Base-by-base conservation (phyloP, 2,797 vertebrate species). In the Etheostoma nigrum region DNA sequence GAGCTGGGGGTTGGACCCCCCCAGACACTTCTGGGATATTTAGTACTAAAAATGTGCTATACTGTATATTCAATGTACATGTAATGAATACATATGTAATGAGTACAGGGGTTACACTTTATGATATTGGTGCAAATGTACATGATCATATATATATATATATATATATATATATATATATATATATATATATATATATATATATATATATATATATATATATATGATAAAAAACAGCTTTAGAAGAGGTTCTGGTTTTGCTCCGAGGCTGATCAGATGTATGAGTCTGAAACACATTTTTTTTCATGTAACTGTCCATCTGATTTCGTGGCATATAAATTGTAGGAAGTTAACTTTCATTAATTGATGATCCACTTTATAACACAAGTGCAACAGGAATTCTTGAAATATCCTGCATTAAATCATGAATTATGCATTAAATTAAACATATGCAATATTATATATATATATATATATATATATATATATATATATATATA, bases 341-440 rank as follows among this genome's bases (percentile, higher is more conserved):
- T 1, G 25, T 21, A 45, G 59, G 25, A 45, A 48, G 36, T 57
- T 21, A 42, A 30, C 18, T 27, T n/a, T 58, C 1, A 59, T 42
- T 69, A 45, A 67, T 10, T 63, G 5, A 68, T 64, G 19, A 71
- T 23, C 23, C 7, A 47, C n/a, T 57, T 57, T 8, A 47, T 44
- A 16, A 36, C 21, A 53, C 9, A 27, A 48, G 33, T 14, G 12
- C 21, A 42, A 45, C n/a, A 49, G 6, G 19, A 74, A 42, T 44
- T 63, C 16, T 48, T 66, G 30, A 63, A 36, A 12, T 1, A 14
- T 58, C 18, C 19, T 52, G 18, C 14, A 45, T 58, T 59, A 64
- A 62, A 40, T 49, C 25, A 18, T 27, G 27, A 67, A 55, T 48
- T 45, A 48, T 69, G 4, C n/a, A 70, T 59, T 25, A 18, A 18